Evolutionary conservation across 2,797 vertebrate species (phyloP), one percentile per base, ranked within the genome.

Genomic region (Oryzias sinensis): DNA sequence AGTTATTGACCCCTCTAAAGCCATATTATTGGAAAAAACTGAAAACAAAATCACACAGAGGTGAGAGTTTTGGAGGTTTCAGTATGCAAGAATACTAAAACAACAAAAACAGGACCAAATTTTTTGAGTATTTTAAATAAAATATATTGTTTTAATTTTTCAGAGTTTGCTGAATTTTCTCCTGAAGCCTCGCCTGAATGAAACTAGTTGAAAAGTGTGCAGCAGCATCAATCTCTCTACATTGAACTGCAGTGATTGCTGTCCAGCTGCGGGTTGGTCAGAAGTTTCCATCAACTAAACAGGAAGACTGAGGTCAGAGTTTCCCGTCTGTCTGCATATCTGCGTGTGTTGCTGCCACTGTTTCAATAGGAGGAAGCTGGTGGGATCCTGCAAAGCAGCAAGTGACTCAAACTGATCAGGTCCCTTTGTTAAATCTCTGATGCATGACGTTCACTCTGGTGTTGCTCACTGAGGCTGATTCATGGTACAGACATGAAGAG

Each of bases 281-380:
- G 41, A 54, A 70, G 57, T 84, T 85, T 89, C 86, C 78, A 78
- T 72, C 55, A 18, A 57, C 58, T 77, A 65, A 76, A 81, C 81
- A 88, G 89, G 86, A 91, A 88, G 81, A 27, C 72, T 22, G 66
- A 76, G 83, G 86, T 87, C 56, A 60, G 27, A 60, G 55, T 45
- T 68, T 53, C 65, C 62, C 52, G 53, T 64, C 49, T 17, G 1
- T 43, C 49, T 64, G 43, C 59, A 54, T 63, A 43, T 18, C 1
- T 25, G 43, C 61, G 43, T 56, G 45, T 57, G 43, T 65, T 17
- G 62, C 65, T 68, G 91, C 90, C 92, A 88, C 91, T 84, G 90
- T 91, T 90, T 93, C 80, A 91, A 92, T 91, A 41, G 87, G 50
- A 89, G 91, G 91, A 92, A 91, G 85, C 76, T 42, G n/a, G 51